Evolutionary conservation across 2,888 invertebrate genomes (phyloP), one percentile per base, ranked within the genome.

Genomic region (Heterodera filipjevi): DNA sequence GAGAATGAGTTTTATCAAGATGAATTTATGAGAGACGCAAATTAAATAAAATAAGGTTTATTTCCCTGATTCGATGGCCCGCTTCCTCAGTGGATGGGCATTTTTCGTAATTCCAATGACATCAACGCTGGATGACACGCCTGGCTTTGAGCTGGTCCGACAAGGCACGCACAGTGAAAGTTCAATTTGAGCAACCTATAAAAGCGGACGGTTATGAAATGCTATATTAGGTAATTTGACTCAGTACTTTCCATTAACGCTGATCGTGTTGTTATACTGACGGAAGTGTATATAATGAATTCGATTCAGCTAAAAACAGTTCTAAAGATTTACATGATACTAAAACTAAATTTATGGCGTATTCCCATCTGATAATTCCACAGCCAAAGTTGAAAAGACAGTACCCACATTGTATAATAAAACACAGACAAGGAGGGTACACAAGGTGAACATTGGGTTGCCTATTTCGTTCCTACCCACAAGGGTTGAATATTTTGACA

Each of bases 331-430:
- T 64, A 3, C 32, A 49, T 22, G 33, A 8, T 2, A 35, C 66
- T 2, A 74, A n/a, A 49, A 74, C 19, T 32, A 44, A 49, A 53
- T 74, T 74, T 74, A 49, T 73, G 74, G 74, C n/a, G 74, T 74
- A 2, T 74, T 49, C 30, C 66, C 74, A 2, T 74, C 74, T 2
- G 35, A 74, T 27, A 74, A 74, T 74, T 49, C 46, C 46, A 49
- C 46, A 49, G 16, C 74, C 74, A 22, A 27, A 49, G 19, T n/a
- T 3, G 32, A 66, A 5, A 33, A 30, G 27, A 32, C 32, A 66
- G 32, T 66, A 66, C 32, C 66, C 66, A 8, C 22, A 35, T 35
- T 66, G 66, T 49, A 46, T 73, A 14, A n/a, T 74, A 5, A 39
- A 74, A 74, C n/a, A 74, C 74, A n/a, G 39, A 27, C 27, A n/a